Conservation (phyloP, 53 echinoderm and acorn worm species). For the Holothuria leucospilota region DNA sequence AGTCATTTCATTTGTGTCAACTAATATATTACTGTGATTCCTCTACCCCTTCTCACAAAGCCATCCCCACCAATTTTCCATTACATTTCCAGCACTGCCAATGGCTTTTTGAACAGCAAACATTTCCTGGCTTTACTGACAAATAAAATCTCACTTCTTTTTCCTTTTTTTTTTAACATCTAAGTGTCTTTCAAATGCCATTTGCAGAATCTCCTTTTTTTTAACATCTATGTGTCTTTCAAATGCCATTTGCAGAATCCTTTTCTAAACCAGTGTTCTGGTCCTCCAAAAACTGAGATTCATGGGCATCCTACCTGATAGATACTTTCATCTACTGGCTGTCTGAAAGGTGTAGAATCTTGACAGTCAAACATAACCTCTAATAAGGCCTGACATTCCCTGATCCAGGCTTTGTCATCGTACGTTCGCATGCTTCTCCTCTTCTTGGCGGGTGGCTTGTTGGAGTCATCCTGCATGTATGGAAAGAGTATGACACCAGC, state of each 20-base stretch:
- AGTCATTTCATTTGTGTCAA: too few relatives aligned
- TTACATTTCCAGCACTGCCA: not conserved
- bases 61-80: not conserved
- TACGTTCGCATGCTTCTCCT: slow-evolving; percentile 66
- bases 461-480: slow-evolving; percentile 40
- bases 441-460: slow-evolving; percentile 59
- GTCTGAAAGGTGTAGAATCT: slow-evolving; percentile 85
- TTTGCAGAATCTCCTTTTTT: too few relatives aligned
- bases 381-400: slow-evolving; percentile 73
- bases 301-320: slow-evolving; percentile 68
- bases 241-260: too few relatives aligned
- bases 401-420: slow-evolving; percentile 85
- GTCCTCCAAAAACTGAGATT: too few relatives aligned
- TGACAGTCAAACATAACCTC: slow-evolving; percentile 86
- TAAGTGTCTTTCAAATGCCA: too few relatives aligned
- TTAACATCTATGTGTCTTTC: too few relatives aligned
- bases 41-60: not conserved
- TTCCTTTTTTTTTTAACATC: too few relatives aligned
- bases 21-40: too few relatives aligned
- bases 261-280: too few relatives aligned
- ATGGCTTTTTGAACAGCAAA: not conserved
- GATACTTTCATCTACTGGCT: slow-evolving; percentile 77
- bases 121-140: too few relatives aligned
- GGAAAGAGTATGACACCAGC: too few relatives aligned
- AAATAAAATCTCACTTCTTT: too few relatives aligned